Conservation (phyloP, 2,113 vertebrate species). For the Aspidoscelis tigris region DNA sequence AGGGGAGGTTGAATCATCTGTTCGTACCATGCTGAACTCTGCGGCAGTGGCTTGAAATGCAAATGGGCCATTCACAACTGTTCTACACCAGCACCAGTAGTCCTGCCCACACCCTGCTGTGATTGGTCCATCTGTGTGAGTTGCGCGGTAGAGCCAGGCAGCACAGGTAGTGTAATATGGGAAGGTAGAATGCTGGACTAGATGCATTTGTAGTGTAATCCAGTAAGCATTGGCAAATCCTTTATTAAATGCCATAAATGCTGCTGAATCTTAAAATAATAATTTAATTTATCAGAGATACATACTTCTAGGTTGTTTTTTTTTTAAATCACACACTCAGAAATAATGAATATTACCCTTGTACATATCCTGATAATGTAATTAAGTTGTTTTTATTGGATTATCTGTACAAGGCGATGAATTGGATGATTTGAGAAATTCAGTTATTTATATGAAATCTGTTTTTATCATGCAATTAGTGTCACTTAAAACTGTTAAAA, state of each 20-base stretch:
- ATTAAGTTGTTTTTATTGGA: constrained; percentile 27
- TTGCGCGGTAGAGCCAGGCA: no score
- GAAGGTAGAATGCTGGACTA: not conserved
- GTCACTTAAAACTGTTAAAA: constrained; percentile 26
- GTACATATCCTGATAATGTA: constrained; percentile 8
- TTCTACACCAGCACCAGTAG: no score
- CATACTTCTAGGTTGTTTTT: not conserved
- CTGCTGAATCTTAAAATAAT: not conserved
- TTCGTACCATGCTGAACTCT: no score
- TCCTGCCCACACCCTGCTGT: no score
- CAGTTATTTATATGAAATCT: not conserved
- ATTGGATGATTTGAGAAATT: constrained; percentile 25
- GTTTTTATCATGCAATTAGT: not conserved
- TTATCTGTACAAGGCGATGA: constrained; percentile 37
- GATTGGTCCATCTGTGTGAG: no score
- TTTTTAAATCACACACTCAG: constrained; percentile 7
- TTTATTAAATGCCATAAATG: not conserved
- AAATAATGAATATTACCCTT: not conserved
- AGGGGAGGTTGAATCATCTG: no score
- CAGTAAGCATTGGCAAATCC: not conserved
- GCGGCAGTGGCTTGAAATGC: no score
- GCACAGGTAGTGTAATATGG: not conserved
- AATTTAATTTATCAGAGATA: not conserved
- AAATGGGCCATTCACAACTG: no score
- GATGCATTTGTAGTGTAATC: not conserved